Conservation (phyloP, 1,140 invertebrate species). For the Brachystomella parvula region DNA sequence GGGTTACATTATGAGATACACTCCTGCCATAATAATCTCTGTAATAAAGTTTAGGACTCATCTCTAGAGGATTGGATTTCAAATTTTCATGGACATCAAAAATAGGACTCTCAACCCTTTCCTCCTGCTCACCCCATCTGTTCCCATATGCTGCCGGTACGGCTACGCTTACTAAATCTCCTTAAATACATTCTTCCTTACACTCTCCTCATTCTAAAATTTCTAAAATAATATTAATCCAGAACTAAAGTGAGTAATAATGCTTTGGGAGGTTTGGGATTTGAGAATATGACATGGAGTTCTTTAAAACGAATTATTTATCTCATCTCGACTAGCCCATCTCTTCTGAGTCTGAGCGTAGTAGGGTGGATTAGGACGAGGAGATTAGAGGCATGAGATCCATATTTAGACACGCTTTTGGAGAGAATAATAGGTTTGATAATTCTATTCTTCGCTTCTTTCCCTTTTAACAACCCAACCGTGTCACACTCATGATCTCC, state of each 20-base stretch:
- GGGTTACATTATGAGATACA: background rate
- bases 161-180: too few species aligned
- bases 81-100: slow-evolving; percentile 7
- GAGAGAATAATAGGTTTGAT: slow-evolving; percentile 2
- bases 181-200: too few species aligned
- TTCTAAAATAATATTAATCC: too few species aligned
- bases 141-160: slow-evolving; percentile 4
- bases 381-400: slow-evolving; percentile 28
- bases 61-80: slow-evolving; percentile 10
- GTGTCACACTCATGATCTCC: background rate
- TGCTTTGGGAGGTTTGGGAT: too few species aligned
- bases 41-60: background rate
- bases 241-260: too few species aligned
- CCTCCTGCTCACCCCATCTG: background rate
- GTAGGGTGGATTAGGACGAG: slow-evolving; percentile 30
- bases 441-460: slow-evolving; percentile 3
- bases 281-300: too few species aligned
- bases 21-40: background rate
- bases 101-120: background rate
- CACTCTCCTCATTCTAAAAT: too few species aligned
- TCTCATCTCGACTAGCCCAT: too few species aligned
- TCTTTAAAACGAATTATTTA: too few species aligned
- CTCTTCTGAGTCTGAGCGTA: too few species aligned
- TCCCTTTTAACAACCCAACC: background rate
- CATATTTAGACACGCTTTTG: slow-evolving; percentile 27